A percentile compares a stretch with the other conserved stretches of the same genome.
phyloP scores from a whole-genome alignment of 2,113 vertebrate genomes.

The Podocnemis expansa region DNA sequence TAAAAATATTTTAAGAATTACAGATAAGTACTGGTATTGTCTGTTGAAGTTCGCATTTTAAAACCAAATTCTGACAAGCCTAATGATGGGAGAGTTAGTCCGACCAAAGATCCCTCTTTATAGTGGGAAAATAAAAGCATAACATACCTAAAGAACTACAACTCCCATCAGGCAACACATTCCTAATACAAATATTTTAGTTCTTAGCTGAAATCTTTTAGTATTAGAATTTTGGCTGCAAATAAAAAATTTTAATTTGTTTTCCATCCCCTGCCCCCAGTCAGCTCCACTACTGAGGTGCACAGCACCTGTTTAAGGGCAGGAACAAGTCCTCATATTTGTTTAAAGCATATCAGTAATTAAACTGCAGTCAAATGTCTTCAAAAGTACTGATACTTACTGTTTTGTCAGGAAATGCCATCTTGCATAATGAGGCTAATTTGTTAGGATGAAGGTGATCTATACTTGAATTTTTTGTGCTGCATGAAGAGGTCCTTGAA shows the following conservation, averaged over 20 bases:
- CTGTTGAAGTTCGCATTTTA: too few species aligned
- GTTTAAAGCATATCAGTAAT: neutral
- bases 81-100: too few species aligned
- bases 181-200: neutral
- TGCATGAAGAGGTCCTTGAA: neutral
- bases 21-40: too few species aligned
- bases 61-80: too few species aligned
- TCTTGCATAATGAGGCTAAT: neutral
- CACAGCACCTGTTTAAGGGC: neutral
- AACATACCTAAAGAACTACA: neutral
- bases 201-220: neutral
- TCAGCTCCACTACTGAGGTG: neutral
- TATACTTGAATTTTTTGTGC: neutral
- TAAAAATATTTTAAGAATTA: too few species aligned
- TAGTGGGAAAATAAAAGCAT: neutral
- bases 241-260: neutral
- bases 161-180: neutral
- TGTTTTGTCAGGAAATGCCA: neutral
- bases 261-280: too few species aligned
- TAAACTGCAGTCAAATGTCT: neutral
- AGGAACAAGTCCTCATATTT: neutral
- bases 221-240: neutral
- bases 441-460: neutral
- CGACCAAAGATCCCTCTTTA: too few species aligned
- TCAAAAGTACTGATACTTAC: neutral